phyloP scores from a whole-genome alignment of 1,140 invertebrate species.

The Liolophura sinensis region DNA sequence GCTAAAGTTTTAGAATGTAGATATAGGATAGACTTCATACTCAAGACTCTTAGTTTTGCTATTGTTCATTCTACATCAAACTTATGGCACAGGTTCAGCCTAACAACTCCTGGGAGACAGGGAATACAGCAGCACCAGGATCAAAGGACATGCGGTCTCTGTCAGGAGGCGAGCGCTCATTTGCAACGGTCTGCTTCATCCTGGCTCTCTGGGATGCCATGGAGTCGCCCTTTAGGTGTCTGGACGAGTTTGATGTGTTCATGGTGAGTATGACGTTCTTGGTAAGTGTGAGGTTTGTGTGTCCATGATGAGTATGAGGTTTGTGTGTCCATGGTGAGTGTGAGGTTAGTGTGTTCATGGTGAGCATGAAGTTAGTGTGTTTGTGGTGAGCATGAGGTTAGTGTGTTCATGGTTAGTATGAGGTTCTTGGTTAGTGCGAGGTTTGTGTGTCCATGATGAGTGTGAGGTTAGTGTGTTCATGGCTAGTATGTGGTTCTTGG shows the following conservation, averaged over 20 bases:
- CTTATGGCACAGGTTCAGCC: constrained; percentile 33
- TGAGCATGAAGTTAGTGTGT: background rate
- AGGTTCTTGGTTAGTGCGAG: too few species aligned
- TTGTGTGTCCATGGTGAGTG: constrained; percentile 4
- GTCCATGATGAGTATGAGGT: background rate
- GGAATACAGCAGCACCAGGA: constrained; percentile 7
- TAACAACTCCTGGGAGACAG: constrained; percentile 7
- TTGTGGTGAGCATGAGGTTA: background rate
- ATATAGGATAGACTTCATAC: too few species aligned
- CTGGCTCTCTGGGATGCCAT: constrained; percentile 91
- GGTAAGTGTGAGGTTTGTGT: constrained; percentile 5
- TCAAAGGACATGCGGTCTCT: constrained; percentile 68
- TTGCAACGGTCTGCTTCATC: constrained; percentile 91
- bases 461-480: too few species aligned
- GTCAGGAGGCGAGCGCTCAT: constrained; percentile 95
- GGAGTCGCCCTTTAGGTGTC: constrained; percentile 88
- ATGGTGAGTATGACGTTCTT: constrained; percentile 69
- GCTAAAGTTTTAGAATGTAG: too few species aligned
- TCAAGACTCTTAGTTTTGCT: too few species aligned
- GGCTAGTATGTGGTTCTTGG: too few species aligned
- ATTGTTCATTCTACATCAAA: constrained; percentile 6
- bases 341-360: background rate
- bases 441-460: too few species aligned
- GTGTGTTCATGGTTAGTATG: background rate
- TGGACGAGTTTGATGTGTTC: constrained; percentile 98